Conservation (phyloP, 2,888 invertebrate species). For the Plebejus anna region DNA sequence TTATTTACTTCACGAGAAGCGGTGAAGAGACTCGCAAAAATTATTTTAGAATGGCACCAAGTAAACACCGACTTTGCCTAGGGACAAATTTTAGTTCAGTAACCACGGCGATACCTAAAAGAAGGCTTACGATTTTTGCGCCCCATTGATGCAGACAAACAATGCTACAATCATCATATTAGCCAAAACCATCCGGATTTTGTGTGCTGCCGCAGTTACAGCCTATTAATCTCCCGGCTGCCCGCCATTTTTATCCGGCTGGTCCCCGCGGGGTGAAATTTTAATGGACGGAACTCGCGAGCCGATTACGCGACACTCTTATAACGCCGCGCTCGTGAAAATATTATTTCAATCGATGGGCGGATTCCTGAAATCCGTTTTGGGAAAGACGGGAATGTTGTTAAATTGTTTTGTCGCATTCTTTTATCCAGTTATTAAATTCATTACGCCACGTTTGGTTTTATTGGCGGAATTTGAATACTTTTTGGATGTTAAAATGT, state of each 20-base stretch:
- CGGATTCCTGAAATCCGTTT: not conserved
- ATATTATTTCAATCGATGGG: constrained; percentile 11
- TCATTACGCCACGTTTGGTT: not conserved
- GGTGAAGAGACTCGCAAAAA: no score
- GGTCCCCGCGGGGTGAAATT: not conserved
- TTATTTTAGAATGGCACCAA: no score
- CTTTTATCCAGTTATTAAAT: not conserved
- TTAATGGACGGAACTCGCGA: not conserved
- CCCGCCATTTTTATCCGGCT: not conserved
- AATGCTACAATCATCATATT: not conserved
- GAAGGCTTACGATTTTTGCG: not conserved
- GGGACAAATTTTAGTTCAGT: no score
- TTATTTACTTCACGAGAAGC: no score
- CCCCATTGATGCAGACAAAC: no score
- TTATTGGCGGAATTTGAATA: not conserved
- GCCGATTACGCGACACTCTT: constrained; percentile 1
- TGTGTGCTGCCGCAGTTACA: not conserved
- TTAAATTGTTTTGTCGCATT: constrained; percentile 4
- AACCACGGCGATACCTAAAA: no score
- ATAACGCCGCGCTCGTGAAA: not conserved
- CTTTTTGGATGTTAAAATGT: not conserved
- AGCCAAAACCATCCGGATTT: not conserved
- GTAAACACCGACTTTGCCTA: no score
- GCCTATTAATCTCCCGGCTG: not conserved
- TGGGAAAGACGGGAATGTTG: not conserved